Evolutionary conservation across 2,113 vertebrate species (phyloP).

Genomic region (Siniperca chuatsi): DNA sequence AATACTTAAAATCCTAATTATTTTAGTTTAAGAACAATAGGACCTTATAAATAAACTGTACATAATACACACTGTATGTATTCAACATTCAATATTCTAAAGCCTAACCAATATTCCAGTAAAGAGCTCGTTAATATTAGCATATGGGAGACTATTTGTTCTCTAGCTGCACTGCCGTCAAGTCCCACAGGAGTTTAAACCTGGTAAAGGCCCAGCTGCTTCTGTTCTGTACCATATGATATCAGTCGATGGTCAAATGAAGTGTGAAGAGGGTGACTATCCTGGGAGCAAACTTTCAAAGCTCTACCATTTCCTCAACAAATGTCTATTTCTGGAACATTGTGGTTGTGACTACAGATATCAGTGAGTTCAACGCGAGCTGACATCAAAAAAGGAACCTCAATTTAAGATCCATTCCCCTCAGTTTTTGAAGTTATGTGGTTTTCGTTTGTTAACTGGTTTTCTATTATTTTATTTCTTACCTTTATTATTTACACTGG

Average conservation of each 20-base stretch:
- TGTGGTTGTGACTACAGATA: background rate
- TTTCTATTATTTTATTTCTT: background rate
- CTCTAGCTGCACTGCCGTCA: slow-evolving; percentile 35
- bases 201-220: slow-evolving; percentile 56
- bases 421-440: background rate
- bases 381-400: background rate
- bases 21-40: background rate
- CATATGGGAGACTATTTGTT: slow-evolving; percentile 7
- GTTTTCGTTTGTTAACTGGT: background rate
- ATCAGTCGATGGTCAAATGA: slow-evolving; percentile 21
- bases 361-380: accelerated
- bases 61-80: background rate
- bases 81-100: background rate
- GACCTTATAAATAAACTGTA: background rate
- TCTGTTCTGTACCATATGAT: slow-evolving; percentile 16
- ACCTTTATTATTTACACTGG: background rate
- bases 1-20: background rate
- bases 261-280: slow-evolving; percentile 37
- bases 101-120: background rate
- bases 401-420: background rate
- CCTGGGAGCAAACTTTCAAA: slow-evolving; percentile 20
- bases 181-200: slow-evolving; percentile 34
- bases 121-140: slow-evolving; percentile 21
- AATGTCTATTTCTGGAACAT: background rate
- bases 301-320: slow-evolving; percentile 29